A percentile compares a stretch with the other conserved stretches of the same genome.
Evolutionary conservation across 2,113 vertebrate species (phyloP).

Genomic region (Heterochromis multidens): DNA sequence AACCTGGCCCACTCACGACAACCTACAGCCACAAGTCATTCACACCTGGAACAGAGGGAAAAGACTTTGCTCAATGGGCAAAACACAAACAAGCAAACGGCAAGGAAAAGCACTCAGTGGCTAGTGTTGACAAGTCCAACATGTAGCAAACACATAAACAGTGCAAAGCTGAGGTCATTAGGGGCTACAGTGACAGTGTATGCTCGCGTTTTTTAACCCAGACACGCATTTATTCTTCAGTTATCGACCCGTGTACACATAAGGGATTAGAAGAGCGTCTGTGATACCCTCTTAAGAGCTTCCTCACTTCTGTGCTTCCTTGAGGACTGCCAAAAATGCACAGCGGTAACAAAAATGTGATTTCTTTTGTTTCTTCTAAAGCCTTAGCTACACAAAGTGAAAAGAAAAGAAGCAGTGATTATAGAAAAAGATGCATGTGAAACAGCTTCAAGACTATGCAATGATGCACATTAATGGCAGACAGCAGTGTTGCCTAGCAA

Average conservation of each 20-base stretch:
- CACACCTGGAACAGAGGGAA: conserved; percentile 71
- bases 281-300: conserved; percentile 2
- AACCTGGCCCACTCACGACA: conserved; percentile 64
- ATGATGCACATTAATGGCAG: conserved; percentile 27
- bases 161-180: conserved; percentile 39
- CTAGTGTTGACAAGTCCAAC: conserved; percentile 37
- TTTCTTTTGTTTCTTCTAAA: neutral
- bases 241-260: conserved; percentile 29
- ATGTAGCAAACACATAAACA: conserved; percentile 41
- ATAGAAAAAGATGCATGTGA: neutral
- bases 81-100: conserved; percentile 39
- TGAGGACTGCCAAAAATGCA: neutral
- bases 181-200: conserved; percentile 17
- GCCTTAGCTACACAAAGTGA: neutral
- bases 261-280: conserved; percentile 10
- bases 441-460: conserved; percentile 10
- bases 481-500: conserved; percentile 64
- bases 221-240: conserved; percentile 38
- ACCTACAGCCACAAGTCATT: conserved; percentile 74
- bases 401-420: neutral
- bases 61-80: conserved; percentile 51
- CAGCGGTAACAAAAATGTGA: neutral
- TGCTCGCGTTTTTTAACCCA: conserved; percentile 8
- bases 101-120: conserved; percentile 46
- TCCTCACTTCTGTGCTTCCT: neutral